Base-by-base conservation (phyloP, 2,888 invertebrate species). In the Panzeria rudis region DNA sequence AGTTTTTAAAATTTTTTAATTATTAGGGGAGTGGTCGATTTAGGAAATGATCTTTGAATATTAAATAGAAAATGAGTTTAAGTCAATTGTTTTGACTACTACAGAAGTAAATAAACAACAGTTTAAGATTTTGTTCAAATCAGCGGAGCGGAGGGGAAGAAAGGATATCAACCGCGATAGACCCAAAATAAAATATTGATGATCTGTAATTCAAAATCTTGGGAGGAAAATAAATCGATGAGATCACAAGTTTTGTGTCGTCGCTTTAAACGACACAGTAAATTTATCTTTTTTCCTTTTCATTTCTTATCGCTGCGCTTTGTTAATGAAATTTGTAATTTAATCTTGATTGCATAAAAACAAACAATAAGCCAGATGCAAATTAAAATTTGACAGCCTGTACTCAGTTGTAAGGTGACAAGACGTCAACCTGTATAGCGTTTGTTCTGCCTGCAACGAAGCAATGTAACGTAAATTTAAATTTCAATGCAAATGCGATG, bases 321-420 rank as follows among this genome's bases (percentile, higher is more conserved):
- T 32, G 3, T 54, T 13, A 8, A 52, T 20, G 2, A 15, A 38
- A 69, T 38, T 38, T 61, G 66, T 75, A 75, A 61, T 68, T 47
- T 38, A 76, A 71, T 76, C 75, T 62, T n/a, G 54, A 29, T 62
- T 61, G 44, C 29, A 47, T 25, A 59, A 50, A 68, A 38, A 20
- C 20, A 59, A 73, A 41, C 61, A 54, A 47, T 23, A 29, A 50
- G 38, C 11, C 69, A 75, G 56, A 80, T 75, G 68, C 62, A 82
- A 76, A 81, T 78, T 73, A 54, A 69, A 75, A 78, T 73, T 81
- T 85, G 81, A 85, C 84, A 81, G 78, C 25, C 81, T 78, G 84
- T 78, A 78, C 78, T 78, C 82, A 82, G 78, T 75, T 62, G 81
- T 75, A 68, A 76, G 78, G 62, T 78, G 84, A 82, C 84, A 85